Base-by-base conservation (phyloP, 1,140 invertebrate genomes). In the Calycopis cecrops region DNA sequence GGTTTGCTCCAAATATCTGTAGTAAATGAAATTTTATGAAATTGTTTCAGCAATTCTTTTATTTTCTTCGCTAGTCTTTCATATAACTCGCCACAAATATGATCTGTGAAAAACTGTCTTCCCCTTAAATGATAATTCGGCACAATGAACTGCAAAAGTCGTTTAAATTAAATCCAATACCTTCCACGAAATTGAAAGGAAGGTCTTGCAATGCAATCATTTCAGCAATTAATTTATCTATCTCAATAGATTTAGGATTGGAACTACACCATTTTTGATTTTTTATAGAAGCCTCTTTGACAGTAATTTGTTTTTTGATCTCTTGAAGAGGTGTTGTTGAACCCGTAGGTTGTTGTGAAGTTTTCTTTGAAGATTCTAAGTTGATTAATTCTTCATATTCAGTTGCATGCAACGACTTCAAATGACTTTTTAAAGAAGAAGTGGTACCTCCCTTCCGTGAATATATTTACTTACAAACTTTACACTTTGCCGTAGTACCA, bases 131-230 rank as follows among this genome's bases (percentile, higher is more conserved):
- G 33, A 38, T 69, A 65, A 54, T 56, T 60, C 35, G 66, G 66
- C n/a, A 63, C 14, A 35, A 37, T 47, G 0, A 35, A 35, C 33
- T 69, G 44, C 44, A 65, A 59, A n/a, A 69, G 0, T 14, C 66
- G 53, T 6, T n/a, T n/a, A n/a, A n/a, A n/a, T 44, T 55, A 60
- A 68, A 68, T 14, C 62, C 65, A 18, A 62, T 50, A 9, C 57
- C 53, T 58, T 68, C 65, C 9, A 68, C 65, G 51, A 65, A 62
- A 60, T 60, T 16, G 35, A 65, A 65, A 9, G 63, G 37, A 2
- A 65, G 52, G 50, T 63, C 56, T 60, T 65, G 63, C 44, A 65
- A 57, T 37, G 60, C 63, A 40, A 69, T 61, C 66, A 69, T 69
- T 63, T 69, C 63, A 17, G n/a, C 52, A 14, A 69, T 61, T n/a